These are phyloP conservation scores for Manacus vitellinus DNA, from an alignment of 2,113 vertebrate species.

Conservation along the genomic window DNA sequence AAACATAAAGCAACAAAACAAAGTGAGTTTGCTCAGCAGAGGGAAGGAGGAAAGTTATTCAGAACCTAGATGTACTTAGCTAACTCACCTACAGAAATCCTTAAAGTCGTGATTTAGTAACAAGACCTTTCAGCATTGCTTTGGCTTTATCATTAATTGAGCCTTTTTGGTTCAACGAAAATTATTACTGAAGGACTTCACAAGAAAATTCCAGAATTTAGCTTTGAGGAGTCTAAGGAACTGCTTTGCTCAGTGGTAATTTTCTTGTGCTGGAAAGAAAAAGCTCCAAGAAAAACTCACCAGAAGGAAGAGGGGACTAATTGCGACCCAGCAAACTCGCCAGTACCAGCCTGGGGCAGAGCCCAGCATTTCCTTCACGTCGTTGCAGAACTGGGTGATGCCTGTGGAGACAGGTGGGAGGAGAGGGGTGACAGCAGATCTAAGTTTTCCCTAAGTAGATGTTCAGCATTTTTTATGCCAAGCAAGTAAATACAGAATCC, in stretches of 20 bases:
- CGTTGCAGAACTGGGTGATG: constrained; percentile 89
- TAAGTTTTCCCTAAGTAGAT: rapidly evolving
- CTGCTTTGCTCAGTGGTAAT: not conserved
- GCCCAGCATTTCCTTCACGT: constrained; percentile 92
- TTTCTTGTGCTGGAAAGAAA: not conserved
- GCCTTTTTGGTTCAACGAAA: not conserved
- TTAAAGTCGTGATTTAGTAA: not conserved
- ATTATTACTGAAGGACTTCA: not conserved
- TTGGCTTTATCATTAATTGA: not conserved
- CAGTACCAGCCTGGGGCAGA: constrained; percentile 93
- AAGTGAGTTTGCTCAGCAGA: not conserved
- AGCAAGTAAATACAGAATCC: not conserved
- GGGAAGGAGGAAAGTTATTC: not conserved
- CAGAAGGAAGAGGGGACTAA: constrained; percentile 94
- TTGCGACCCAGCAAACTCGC: constrained; percentile 92
- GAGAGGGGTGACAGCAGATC: not conserved
- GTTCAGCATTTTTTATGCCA: not conserved
- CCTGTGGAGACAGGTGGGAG: constrained; percentile 73
- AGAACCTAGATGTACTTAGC: constrained; percentile 1
- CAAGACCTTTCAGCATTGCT: not conserved
- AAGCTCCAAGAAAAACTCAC: constrained; percentile 75
- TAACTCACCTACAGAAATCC: not conserved
- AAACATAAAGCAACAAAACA: not conserved
- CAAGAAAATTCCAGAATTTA: not conserved
- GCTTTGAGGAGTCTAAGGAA: not conserved